Base-by-base conservation (phyloP, 1,140 invertebrate genomes). In the Diorhabda carinulata region DNA sequence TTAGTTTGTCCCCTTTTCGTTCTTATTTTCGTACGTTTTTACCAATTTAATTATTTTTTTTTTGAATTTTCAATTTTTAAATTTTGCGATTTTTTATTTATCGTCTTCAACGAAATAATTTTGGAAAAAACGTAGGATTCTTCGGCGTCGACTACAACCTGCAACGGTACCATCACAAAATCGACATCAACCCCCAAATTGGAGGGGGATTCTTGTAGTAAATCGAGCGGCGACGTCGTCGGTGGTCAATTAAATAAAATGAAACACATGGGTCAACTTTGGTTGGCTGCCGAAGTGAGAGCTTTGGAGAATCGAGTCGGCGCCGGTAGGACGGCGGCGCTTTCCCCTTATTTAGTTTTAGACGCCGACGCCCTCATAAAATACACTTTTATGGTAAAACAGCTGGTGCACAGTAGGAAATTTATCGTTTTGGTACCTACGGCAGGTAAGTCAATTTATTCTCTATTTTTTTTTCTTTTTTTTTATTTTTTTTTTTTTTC, bases 361-460 rank as follows among this genome's bases (percentile, higher is more conserved):
- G 91, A 94, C 79, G 84, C 89, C 5, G 87, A 90, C 69, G 87
- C 87, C 40, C 83, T 94, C 10, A 88, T 88, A 64, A 86, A 89
- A 68, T 87, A 90, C 76, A 88, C 91, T 64, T 84, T 87, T 42
- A 84, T 90, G 57, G 86, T 96, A 25, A 94, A 93, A 77, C 90
- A 92, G 72, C 81, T 97, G 45, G 87, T 93, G 4, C 84, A 85
- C 74, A 86, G 89, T 2, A 89, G 89, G 67, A 89, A 90, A 75
- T 92, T 93, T 77, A 89, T 95, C 67, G 84, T 95, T 43, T 83
- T 95, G 40, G 89, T 95, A 71, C 93, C 93, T 3, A 85, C 88
- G 75, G 86, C 89, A 77, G 92, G 92, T 94, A 77, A 64, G 68
- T 69, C 43, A 2, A 10, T 56, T 57, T 63, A 44, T 25, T 25